Conservation (phyloP, 2,113 vertebrate species). For the Tragulus kanchil region DNA sequence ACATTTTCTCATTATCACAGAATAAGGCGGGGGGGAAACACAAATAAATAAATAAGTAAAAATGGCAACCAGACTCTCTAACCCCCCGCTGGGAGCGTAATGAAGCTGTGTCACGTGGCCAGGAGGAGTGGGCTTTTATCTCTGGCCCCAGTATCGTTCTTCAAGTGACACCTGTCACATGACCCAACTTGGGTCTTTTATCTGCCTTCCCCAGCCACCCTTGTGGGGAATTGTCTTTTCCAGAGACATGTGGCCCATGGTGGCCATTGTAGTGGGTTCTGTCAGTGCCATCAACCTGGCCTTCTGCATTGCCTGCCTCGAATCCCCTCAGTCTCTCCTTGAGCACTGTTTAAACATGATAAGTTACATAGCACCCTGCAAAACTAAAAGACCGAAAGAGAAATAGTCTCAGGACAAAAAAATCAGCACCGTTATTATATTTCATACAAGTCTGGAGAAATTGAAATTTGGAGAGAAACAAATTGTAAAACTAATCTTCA, state of each 20-base stretch:
- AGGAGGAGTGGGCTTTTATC: conserved; percentile 89
- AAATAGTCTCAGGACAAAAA: neutral
- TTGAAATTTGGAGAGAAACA: neutral
- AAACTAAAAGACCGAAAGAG: neutral
- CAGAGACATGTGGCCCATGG: conserved; percentile 74
- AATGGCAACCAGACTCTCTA: conserved; percentile 85
- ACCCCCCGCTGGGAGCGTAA: conserved; percentile 90
- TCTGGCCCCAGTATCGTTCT: conserved; percentile 87
- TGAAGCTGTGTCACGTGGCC: conserved; percentile 89
- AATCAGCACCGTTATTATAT: conserved; percentile 51
- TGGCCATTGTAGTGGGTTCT: conserved; percentile 56
- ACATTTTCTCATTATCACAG: conserved; percentile 93
- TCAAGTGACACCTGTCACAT: conserved; percentile 91
- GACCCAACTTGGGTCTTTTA: conserved; percentile 87
- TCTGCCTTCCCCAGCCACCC: conserved; percentile 87
- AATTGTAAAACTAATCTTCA: conserved; percentile 1
- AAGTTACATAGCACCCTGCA: conserved; percentile 19
- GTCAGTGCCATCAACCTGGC: conserved; percentile 42
- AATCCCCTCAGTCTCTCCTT: conserved; percentile 28
- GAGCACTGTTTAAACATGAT: conserved; percentile 40
- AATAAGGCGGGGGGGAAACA: conserved; percentile 85
- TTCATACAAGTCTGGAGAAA: conserved; percentile 27
- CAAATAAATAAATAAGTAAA: conserved; percentile 89
- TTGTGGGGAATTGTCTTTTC: conserved; percentile 77
- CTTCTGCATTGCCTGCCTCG: conserved; percentile 25